Percentiles rank a stretch among this genome's conserved stretches.
These are phyloP conservation scores for Arvicanthis niloticus DNA, from an alignment of 2,113 vertebrate species.

Conservation along the genomic window DNA sequence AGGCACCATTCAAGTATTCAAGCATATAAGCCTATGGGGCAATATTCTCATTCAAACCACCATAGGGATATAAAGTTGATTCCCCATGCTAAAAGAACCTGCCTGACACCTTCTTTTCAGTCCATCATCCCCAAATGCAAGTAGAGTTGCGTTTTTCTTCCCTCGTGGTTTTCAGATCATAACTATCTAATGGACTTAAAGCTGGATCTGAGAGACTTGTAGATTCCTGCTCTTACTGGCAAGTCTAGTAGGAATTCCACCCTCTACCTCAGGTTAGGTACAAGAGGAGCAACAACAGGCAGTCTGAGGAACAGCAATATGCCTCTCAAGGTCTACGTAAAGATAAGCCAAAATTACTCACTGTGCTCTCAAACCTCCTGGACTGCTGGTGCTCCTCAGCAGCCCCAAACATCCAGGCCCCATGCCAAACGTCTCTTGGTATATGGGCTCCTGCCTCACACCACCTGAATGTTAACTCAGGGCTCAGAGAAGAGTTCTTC, in stretches of 20 bases:
- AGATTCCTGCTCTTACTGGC: not conserved
- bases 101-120: not conserved
- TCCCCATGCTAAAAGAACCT: constrained; percentile 4
- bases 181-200: not conserved
- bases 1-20: not conserved
- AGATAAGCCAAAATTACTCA: not conserved
- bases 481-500: not conserved
- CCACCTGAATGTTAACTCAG: not conserved
- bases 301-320: accelerated
- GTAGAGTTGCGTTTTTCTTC: not conserved
- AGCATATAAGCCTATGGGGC: too few species aligned
- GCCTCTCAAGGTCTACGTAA: not conserved
- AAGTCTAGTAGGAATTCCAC: not conserved
- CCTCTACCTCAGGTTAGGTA: not conserved
- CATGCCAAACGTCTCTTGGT: too few species aligned
- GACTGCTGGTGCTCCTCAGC: not conserved
- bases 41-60: not conserved
- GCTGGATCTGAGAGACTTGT: not conserved
- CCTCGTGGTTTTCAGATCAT: not conserved
- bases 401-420: not conserved
- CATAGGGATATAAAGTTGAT: not conserved
- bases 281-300: not conserved
- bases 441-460: not conserved
- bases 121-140: not conserved
- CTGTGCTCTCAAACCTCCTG: not conserved